Base-by-base conservation (phyloP, 2,888 invertebrate species). In the Diadegma fenestrale region DNA sequence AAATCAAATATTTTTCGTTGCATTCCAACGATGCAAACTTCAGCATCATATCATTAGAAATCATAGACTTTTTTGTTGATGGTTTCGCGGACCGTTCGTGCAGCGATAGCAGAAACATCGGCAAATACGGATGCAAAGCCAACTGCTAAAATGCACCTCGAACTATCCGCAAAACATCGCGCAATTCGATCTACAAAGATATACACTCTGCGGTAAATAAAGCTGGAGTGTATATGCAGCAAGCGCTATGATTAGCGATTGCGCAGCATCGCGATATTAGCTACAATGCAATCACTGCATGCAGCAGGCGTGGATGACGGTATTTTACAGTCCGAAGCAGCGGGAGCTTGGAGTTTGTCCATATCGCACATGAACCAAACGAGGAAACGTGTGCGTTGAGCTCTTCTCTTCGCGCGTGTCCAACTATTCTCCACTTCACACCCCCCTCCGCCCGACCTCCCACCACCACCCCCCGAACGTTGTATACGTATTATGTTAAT, bases 251-350 rank as follows among this genome's bases (percentile, higher is more conserved):
- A 91, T 91, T 91, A 91, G 90, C 90, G 89, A 91, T 90, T 91
- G 90, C 82, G 85, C 90, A 89, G 89, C 91, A 90, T 91, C 89
- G 90, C 86, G 89, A 89, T 90, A 91, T 91, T 90, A 90, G 89
- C 88, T 88, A 88, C 89, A 88, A 90, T 89, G 87, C 89, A 88
- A 91, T 90, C 88, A 84, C 86, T 80, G 68, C 80, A 69, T 86
- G 85, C 76, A 77, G 72, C 80, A 68, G 80, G 76, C 82, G 73
- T 41, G 73, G 66, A 73, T 72, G 85, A 84, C 71, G 73, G 69
- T 82, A 82, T 72, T 72, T 43, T 77, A 75, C 75, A 64, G 72
- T 37, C 64, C 45, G 54, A 69, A 61, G 19, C 26, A 68, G 41
- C 30, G 54, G 22, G 68, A 30, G 19, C n/a, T 68, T 17, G 12